These are phyloP conservation scores for Enteromius paludinosus DNA, from an alignment of 2,797 vertebrate species.

Conservation along the genomic window DNA sequence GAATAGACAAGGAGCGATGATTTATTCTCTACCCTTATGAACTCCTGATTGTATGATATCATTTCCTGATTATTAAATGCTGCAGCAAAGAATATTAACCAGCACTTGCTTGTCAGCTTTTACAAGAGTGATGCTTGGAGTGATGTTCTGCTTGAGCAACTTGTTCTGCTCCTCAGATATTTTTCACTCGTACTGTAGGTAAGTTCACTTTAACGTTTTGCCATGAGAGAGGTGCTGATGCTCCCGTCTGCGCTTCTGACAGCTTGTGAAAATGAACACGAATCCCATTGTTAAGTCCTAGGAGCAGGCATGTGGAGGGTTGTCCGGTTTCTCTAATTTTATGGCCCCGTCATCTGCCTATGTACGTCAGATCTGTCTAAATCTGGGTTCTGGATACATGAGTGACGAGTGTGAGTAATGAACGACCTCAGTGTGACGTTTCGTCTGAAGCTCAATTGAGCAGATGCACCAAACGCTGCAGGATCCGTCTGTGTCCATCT, in stretches of 20 bases:
- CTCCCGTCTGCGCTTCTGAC: conserved; percentile 64
- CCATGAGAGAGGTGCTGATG: conserved; percentile 55
- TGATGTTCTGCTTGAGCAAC: background rate
- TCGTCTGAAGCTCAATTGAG: conserved; percentile 67
- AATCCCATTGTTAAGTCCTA: background rate
- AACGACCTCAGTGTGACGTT: conserved; percentile 69
- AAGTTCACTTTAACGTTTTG: conserved; percentile 48
- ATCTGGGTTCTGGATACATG: conserved; percentile 65
- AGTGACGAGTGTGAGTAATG: conserved; percentile 58
- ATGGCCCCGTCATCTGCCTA: conserved; percentile 59
- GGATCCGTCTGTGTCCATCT: conserved; percentile 83
- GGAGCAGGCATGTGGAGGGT: background rate
- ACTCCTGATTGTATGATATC: background rate
- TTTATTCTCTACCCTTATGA: background rate
- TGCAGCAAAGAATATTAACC: background rate
- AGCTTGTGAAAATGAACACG: conserved; percentile 34
- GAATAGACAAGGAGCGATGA: background rate
- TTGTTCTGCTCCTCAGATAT: background rate
- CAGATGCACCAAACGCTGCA: conserved; percentile 67
- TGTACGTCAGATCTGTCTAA: conserved; percentile 63
- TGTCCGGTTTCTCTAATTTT: conserved; percentile 52
- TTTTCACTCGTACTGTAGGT: conserved; percentile 47
- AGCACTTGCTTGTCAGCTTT: background rate
- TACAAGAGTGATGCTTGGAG: background rate
- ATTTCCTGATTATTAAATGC: background rate